These are phyloP conservation scores for Sebastes flavidus DNA, from an alignment of 2,797 vertebrate genomes.

Conservation along the genomic window DNA sequence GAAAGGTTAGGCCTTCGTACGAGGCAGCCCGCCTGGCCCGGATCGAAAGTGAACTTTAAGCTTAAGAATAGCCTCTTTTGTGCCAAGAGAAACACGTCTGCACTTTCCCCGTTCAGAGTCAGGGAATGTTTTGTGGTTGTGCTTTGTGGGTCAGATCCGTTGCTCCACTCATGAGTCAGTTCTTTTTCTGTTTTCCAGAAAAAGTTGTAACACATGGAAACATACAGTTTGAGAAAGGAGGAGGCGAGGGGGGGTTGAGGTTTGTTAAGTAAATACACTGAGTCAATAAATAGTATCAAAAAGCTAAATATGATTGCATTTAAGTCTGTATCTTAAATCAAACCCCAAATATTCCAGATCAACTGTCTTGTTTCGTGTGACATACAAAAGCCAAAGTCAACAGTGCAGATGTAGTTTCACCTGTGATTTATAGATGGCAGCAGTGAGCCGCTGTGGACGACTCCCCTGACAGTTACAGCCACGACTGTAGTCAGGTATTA, in stretches of 20 bases:
- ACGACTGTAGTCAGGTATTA: background rate
- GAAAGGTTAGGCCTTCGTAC: constrained; percentile 67
- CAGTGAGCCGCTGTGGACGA: constrained; percentile 82
- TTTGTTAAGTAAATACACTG: constrained; percentile 61
- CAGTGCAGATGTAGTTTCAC: constrained; percentile 48
- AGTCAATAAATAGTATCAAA: constrained; percentile 69
- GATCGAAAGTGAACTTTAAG: constrained; percentile 67
- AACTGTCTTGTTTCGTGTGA: constrained; percentile 21
- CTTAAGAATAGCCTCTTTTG: constrained; percentile 63
- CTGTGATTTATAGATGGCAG: constrained; percentile 88
- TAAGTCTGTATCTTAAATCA: constrained; percentile 61
- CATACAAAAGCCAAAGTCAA: constrained; percentile 33
- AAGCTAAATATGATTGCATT: constrained; percentile 62
- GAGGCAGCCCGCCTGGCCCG: constrained; percentile 35
- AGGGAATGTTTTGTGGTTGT: constrained; percentile 67
- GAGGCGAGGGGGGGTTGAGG: constrained; percentile 24
- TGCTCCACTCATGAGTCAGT: constrained; percentile 71
- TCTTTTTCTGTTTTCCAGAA: constrained; percentile 68
- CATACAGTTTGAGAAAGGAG: constrained; percentile 53
- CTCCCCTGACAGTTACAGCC: background rate
- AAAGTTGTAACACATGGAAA: constrained; percentile 67
- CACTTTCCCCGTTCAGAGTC: constrained; percentile 57
- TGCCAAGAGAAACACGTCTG: constrained; percentile 76
- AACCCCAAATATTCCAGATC: constrained; percentile 54
- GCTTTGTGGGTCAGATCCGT: constrained; percentile 70